Percentiles rank a stretch among this genome's conserved stretches.
phyloP scores from a whole-genome alignment of 2,113 vertebrate genomes.

The Promerops cafer region DNA sequence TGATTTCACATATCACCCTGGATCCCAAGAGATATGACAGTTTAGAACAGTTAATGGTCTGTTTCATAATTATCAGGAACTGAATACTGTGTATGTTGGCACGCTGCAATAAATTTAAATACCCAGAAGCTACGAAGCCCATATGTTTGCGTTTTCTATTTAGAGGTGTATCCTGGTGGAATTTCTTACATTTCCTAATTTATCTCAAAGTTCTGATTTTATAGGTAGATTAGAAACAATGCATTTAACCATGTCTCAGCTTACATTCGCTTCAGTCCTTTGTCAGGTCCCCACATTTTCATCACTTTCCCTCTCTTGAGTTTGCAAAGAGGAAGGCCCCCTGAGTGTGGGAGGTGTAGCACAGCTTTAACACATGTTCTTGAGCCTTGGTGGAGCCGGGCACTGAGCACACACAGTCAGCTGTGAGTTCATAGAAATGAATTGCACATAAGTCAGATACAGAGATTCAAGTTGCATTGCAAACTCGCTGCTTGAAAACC shows the following conservation, averaged over 20 bases:
- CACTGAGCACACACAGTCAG: not conserved
- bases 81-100: not conserved
- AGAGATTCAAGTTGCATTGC: not conserved
- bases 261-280: not conserved
- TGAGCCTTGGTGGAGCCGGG: not conserved
- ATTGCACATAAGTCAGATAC: not conserved
- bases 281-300: not conserved
- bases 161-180: not conserved
- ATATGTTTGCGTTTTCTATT: not conserved
- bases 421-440: not conserved
- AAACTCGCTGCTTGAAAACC: not conserved
- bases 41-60: slow-evolving; percentile 23
- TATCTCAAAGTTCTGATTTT: not conserved
- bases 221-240: not conserved
- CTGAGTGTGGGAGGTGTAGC: not conserved
- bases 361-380: not conserved
- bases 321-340: not conserved
- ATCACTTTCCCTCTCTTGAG: not conserved
- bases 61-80: not conserved
- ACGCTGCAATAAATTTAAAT: not conserved
- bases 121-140: not conserved
- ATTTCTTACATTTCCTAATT: not conserved
- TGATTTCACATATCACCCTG: not conserved
- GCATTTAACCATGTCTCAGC: not conserved
- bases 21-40: not conserved